Conservation (phyloP, 2,888 invertebrate species). For the Athrips mouffetella region DNA sequence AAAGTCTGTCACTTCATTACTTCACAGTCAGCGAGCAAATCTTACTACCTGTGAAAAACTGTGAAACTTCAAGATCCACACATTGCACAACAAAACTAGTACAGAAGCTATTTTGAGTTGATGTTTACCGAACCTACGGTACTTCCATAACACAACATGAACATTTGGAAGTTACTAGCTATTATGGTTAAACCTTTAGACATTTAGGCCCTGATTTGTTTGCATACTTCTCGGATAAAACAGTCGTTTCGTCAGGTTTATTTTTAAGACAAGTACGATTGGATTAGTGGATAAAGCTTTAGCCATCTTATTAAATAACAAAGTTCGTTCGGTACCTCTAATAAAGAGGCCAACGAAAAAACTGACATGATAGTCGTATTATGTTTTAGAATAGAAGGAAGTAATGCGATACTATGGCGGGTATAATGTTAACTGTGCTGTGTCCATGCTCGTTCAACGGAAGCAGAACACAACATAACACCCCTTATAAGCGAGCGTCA, state of each 20-base stretch:
- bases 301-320: conserved; percentile 4
- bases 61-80: not conserved
- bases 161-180: not conserved
- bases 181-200: not conserved
- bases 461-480: conserved; percentile 13
- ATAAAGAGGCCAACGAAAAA: conserved; percentile 5
- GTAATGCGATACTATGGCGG: conserved; percentile 14
- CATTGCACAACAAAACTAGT: conserved; percentile 2
- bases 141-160: conserved; percentile 7
- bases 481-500: conserved; percentile 3
- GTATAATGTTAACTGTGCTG: conserved; percentile 14
- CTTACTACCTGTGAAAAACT: not conserved
- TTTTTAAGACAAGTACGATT: not conserved
- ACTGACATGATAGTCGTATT: conserved; percentile 4
- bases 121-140: conserved; percentile 8
- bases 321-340: not conserved
- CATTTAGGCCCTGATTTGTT: not conserved
- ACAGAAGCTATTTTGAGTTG: conserved; percentile 9
- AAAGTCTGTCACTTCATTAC: conserved; percentile 14
- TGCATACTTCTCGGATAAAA: not conserved
- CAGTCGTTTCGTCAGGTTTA: conserved; percentile 7
- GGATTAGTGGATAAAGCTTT: conserved; percentile 11
- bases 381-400: conserved; percentile 15
- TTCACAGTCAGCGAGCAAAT: conserved; percentile 1
- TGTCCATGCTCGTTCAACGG: conserved; percentile 18